These are phyloP conservation scores for Alexandromys fortis DNA, from an alignment of 2,113 vertebrate genomes.

Conservation along the genomic window DNA sequence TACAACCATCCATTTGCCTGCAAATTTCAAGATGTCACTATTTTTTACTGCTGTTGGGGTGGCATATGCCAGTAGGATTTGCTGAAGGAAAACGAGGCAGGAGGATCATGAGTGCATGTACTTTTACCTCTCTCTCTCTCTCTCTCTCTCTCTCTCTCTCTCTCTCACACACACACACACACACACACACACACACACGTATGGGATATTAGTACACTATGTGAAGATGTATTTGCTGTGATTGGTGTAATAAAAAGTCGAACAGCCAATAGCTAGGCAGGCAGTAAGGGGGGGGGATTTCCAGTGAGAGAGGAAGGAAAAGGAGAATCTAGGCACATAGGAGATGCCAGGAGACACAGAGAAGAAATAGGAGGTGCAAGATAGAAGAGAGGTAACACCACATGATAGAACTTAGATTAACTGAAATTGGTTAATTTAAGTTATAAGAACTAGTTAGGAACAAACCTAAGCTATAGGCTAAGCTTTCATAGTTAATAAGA, in stretches of 20 bases:
- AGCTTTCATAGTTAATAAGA: neutral
- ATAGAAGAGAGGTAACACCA: neutral
- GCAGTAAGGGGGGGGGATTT: neutral
- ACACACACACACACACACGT: neutral
- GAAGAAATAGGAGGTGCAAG: neutral
- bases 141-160: too few relatives aligned
- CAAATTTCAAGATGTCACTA: too few relatives aligned
- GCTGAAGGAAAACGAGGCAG: too few relatives aligned
- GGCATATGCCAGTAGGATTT: too few relatives aligned
- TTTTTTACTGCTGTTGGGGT: too few relatives aligned
- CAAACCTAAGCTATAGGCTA: neutral
- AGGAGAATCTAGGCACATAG: neutral
- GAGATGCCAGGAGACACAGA: neutral
- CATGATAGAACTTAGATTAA: neutral
- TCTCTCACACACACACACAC: too few relatives aligned
- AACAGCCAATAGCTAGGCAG: neutral
- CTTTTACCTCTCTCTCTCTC: neutral
- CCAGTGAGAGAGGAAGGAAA: neutral
- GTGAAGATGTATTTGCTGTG: neutral
- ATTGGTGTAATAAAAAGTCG: neutral
- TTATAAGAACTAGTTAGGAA: neutral
- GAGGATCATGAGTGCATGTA: neutral
- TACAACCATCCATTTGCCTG: too few relatives aligned
- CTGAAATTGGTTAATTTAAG: neutral
- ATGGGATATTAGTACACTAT: neutral